These are phyloP conservation scores for Tauraco erythrolophus DNA, from an alignment of 2,113 vertebrate genomes.

Conservation along the genomic window DNA sequence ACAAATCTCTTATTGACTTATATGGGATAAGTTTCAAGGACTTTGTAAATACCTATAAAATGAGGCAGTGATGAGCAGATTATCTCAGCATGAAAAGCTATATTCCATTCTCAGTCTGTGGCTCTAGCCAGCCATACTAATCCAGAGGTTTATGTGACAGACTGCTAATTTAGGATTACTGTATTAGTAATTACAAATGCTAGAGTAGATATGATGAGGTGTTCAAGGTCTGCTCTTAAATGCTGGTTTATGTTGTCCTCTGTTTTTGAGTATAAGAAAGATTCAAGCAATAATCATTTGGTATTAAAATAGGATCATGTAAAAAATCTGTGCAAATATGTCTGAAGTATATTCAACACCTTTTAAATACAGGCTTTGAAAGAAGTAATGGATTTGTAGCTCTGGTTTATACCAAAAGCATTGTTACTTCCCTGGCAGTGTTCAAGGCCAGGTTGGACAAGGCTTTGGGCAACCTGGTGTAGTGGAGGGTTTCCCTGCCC, in stretches of 20 bases:
- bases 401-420: not conserved
- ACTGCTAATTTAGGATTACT: not conserved
- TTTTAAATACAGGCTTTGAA: not conserved
- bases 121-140: not conserved
- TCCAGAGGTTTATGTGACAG: not conserved
- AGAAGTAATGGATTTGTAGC: not conserved
- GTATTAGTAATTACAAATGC: not conserved
- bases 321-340: not conserved
- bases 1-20: slow-evolving; percentile 27
- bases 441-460: too few species aligned
- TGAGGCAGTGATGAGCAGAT: not conserved
- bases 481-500: too few species aligned
- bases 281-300: not conserved
- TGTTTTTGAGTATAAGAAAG: not conserved
- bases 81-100: not conserved
- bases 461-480: too few species aligned
- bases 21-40: not conserved
- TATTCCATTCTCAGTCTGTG: not conserved
- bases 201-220: not conserved
- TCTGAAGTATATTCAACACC: not conserved
- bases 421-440: too few species aligned
- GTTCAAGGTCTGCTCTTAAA: not conserved
- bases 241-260: not conserved
- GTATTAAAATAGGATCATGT: not conserved
- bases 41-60: not conserved